A percentile compares a stretch with the other conserved stretches of the same genome.
Evolutionary conservation across 2,113 vertebrate genomes (phyloP).

Genomic region (Gracilinanus agilis): DNA sequence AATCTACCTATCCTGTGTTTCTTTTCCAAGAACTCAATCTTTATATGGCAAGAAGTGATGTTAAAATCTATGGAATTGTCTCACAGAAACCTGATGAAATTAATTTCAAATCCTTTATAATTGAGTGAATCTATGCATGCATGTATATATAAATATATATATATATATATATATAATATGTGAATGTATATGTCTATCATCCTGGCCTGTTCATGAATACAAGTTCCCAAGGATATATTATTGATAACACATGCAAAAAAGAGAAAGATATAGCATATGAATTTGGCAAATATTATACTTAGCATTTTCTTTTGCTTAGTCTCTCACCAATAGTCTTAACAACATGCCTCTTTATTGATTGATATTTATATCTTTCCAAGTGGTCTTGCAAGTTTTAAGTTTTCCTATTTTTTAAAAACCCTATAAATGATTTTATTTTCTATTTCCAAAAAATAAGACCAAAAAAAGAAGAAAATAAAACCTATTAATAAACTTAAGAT

Average conservation of each 20-base stretch:
- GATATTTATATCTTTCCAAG: not conserved
- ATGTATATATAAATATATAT: no score
- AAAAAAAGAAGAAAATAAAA: conserved; percentile 24
- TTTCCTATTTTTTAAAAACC: not conserved
- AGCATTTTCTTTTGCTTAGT: not conserved
- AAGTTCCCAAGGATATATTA: not conserved
- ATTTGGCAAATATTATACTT: not conserved
- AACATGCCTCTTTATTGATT: not conserved
- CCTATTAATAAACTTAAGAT: conserved; percentile 49
- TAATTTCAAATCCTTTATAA: not conserved
- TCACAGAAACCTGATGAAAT: not conserved
- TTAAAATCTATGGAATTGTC: not conserved
- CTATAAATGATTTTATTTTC: not conserved
- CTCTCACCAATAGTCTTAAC: not conserved
- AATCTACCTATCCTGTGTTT: not conserved
- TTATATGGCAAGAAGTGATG: not conserved
- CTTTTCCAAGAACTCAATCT: not conserved
- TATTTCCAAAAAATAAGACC: conserved; percentile 40
- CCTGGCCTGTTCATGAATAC: not conserved
- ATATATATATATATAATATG: not conserved
- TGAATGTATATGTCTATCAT: not conserved
- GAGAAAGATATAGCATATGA: not conserved
- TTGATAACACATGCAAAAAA: not conserved
- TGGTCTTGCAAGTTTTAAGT: conserved; percentile 3
- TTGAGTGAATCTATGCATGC: not conserved